Evolutionary conservation across 2,888 invertebrate genomes (phyloP).

Genomic region (Ectemnius continuus): DNA sequence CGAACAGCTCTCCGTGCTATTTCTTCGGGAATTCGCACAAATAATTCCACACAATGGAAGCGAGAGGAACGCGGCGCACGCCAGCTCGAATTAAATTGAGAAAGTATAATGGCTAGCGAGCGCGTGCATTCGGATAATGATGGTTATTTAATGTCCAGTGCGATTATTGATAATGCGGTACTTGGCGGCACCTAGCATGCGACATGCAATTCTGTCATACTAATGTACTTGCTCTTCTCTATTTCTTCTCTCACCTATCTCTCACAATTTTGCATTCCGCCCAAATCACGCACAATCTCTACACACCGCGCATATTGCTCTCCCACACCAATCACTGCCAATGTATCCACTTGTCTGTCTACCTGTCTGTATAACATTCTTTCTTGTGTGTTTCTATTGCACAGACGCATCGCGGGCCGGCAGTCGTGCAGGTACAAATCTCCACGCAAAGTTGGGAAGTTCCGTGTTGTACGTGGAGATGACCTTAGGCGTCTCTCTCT

Average conservation of each 20-base stretch:
- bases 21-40: slow-evolving; percentile 6
- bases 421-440: slow-evolving; percentile 59
- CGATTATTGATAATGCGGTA: neutral
- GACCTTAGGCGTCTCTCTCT: slow-evolving; percentile 51
- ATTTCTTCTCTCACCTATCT: slow-evolving; percentile 5
- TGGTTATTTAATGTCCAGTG: neutral
- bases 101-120: no score
- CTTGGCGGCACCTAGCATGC: slow-evolving; percentile 27
- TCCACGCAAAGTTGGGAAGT: slow-evolving; percentile 39
- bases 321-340: neutral
- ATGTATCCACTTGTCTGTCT: neutral
- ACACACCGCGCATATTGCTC: neutral
- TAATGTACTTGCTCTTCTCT: neutral
- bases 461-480: slow-evolving; percentile 32
- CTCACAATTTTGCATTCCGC: neutral
- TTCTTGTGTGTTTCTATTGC: slow-evolving; percentile 60
- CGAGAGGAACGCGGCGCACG: no score
- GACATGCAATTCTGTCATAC: neutral
- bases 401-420: slow-evolving; percentile 63
- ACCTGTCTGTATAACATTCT: slow-evolving; percentile 52
- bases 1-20: neutral
- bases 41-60: neutral
- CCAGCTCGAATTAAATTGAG: no score
- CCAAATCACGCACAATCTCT: slow-evolving; percentile 12
- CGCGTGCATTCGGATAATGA: neutral